Evolutionary conservation across 2,888 invertebrate genomes (phyloP), one percentile per base, ranked within the genome.

Genomic region (Drosophila diplacantha): DNA sequence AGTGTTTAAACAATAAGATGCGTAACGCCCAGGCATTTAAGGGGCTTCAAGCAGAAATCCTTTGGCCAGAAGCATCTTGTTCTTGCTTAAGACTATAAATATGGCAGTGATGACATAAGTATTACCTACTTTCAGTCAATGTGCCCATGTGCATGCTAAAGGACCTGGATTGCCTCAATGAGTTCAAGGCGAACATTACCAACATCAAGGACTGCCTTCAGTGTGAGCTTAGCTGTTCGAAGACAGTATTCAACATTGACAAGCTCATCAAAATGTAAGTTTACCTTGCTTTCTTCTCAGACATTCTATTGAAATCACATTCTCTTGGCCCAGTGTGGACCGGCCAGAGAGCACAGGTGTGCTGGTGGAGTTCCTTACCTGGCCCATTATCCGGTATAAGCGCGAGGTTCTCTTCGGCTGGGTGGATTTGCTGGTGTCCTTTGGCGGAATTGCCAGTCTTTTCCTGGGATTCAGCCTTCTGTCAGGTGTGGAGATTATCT

Each of bases 351-450:
- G 54, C 26, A 65, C 77, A 0, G 81, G 86, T 4, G 85, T 89
- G 1, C 68, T 84, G 24, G 85, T 89, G 6, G 88, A 93, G 85
- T 94, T 94, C 83, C 92, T 93, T 0, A 93, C 94, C 1, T 95
- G 94, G 94, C 87, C 87, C 3, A 85, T 87, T 54, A 92, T 94
- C 26, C 90, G 93, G 5, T 95, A 93, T 84, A 94, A 93, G 82
- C 91, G 94, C 31, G 94, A 95, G 86, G 94, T 95, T 18, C 90
- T 94, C 39, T 95, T 95, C 84, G 95, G 95, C 56, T 94, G 94
- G 94, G 93, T 95, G 1, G 95, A 95, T 88, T 89, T 95, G 51
- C 85, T 95, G 41, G 95, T 88, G 8, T 88, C 88, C 0, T 88
- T 88, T 54, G 91, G 91, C 14, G 91, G 91, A n/a, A 90, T 91